Conservation (phyloP, 2,888 invertebrate genomes). For the Ichneumoninae sp. region DNA sequence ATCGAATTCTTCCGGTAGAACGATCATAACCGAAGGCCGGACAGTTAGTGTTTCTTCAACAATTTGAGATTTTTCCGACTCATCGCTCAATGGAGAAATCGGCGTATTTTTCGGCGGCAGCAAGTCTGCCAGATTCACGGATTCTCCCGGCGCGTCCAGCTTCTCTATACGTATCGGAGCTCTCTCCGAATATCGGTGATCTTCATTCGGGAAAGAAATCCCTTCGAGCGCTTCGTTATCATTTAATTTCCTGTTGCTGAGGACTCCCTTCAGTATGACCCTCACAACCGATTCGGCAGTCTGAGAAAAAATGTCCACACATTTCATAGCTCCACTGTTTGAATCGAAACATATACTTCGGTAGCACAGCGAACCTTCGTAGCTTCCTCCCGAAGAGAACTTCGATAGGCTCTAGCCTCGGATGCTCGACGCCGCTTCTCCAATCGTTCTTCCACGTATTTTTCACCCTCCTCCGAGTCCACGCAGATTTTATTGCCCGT, state of each 20-base stretch:
- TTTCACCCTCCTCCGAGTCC: constrained; percentile 84
- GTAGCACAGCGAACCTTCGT: constrained; percentile 41
- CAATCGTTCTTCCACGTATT: constrained; percentile 84
- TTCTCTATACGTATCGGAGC: constrained; percentile 34
- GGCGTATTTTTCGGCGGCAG: neutral
- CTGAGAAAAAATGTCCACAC: constrained; percentile 21
- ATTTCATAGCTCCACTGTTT: neutral
- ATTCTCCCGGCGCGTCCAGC: constrained; percentile 38
- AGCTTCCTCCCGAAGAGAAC: constrained; percentile 55
- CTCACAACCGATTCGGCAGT: constrained; percentile 33
- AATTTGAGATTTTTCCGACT: neutral
- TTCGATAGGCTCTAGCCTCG: constrained; percentile 17
- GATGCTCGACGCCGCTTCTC: constrained; percentile 66
- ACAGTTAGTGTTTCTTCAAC: constrained; percentile 4
- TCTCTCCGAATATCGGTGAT: neutral
- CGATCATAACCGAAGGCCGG: constrained; percentile 32
- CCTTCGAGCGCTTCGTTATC: neutral
- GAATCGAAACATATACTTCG: neutral
- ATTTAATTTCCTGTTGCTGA: neutral
- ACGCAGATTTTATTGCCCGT: constrained; percentile 86
- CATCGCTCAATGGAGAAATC: constrained; percentile 28
- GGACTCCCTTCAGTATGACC: constrained; percentile 15
- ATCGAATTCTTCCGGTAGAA: constrained; percentile 21
- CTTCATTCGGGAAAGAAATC: neutral
- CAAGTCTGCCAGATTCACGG: constrained; percentile 3